Base-by-base conservation (phyloP, 2,888 invertebrate genomes). In the Tipula unca region DNA sequence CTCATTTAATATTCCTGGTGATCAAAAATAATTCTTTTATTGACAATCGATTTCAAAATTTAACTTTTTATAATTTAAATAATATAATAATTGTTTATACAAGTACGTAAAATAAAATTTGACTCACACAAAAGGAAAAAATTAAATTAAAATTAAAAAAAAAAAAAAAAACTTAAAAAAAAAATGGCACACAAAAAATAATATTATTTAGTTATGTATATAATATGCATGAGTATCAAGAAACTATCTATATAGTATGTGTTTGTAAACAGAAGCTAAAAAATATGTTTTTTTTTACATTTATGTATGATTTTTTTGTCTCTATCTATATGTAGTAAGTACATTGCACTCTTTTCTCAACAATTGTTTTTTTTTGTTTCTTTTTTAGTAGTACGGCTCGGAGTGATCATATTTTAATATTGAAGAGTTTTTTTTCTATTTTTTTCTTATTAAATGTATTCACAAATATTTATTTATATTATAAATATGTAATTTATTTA, bases 331-430 rank as follows among this genome's bases (percentile, higher is more conserved):
- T 85, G 39, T n/a, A n/a, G n/a, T 85, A 85, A 85, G 39, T 39
- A 85, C 39, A 85, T 85, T 35, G 85, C 36, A 39, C 42, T 85
- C 42, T 85, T 29, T 42, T 85, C n/a, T 25, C 42, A 42, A 25
- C 8, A 85, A n/a, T n/a, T n/a, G n/a, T n/a, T n/a, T 39, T 42
- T 25, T 42, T 42, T 85, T 85, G 14, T 39, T 3, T 25, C 25
- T 39, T 20, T 42, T 85, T 42, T 14, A 10, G 29, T 54, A 85
- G 83, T 85, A 42, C 86, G 86, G 86, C 86, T 86, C 86, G 86
- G 86, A 86, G 84, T 84, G 83, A 32, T 14, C 83, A 8, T 83
- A 17, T 17, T 54, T 54, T 54, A 82, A 82, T 82, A 82, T 82
- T 32, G 29, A 83, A 83, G 29, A 83, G 17, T 4, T 82, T 29